phyloP scores from a whole-genome alignment of 1,140 invertebrate species.

The Aleiodes sp. region DNA sequence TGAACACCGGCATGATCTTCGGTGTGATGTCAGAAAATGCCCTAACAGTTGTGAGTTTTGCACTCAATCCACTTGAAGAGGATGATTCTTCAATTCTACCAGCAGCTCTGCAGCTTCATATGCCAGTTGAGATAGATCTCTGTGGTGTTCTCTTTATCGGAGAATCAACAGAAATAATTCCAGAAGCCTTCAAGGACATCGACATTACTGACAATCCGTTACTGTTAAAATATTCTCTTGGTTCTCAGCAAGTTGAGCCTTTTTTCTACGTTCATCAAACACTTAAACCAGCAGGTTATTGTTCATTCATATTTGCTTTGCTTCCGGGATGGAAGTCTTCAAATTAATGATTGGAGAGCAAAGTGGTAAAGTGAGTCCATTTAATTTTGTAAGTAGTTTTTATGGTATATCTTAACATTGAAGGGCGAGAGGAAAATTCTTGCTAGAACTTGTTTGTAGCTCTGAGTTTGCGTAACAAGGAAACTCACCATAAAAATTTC shows the following conservation, averaged over 20 bases:
- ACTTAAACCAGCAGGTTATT: constrained; percentile 71
- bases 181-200: constrained; percentile 74
- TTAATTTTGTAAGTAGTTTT: no score
- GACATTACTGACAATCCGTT: constrained; percentile 82
- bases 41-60: constrained; percentile 74
- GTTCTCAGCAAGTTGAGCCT: constrained; percentile 68
- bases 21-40: constrained; percentile 78
- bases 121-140: constrained; percentile 79
- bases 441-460: no score
- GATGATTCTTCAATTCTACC: constrained; percentile 64
- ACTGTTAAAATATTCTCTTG: constrained; percentile 70
- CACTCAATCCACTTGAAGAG: constrained; percentile 61
- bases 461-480: no score
- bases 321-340: no score
- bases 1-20: constrained; percentile 75
- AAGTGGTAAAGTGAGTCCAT: no score
- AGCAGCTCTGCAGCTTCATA: constrained; percentile 71
- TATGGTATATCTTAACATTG: no score
- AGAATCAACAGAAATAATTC: constrained; percentile 67
- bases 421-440: no score
- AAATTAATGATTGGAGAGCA: no score
- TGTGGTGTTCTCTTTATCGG: constrained; percentile 76
- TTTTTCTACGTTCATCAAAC: constrained; percentile 78
- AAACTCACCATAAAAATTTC: no score
- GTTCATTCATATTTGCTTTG: no score